Percentiles rank a stretch among this genome's conserved stretches.
phyloP scores from a whole-genome alignment of 2,888 invertebrate species.

The Orchesellides sinensis region DNA sequence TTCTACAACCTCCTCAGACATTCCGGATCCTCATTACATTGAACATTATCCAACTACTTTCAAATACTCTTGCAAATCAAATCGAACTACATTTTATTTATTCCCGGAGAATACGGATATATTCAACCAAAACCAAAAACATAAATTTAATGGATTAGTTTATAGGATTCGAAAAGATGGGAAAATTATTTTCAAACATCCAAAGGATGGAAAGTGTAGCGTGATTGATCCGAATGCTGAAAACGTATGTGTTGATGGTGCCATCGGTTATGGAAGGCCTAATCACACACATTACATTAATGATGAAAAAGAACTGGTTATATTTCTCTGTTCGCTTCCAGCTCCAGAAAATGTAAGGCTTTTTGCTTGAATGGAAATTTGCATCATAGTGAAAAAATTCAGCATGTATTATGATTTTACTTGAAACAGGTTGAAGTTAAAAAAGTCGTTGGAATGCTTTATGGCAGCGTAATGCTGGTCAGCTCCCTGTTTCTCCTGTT shows the following conservation, averaged over 20 bases:
- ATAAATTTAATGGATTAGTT: slow-evolving; percentile 24
- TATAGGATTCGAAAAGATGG: slow-evolving; percentile 57
- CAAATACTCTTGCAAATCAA: slow-evolving; percentile 37
- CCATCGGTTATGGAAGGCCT: slow-evolving; percentile 26
- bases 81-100: slow-evolving; percentile 34
- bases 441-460: slow-evolving; percentile 41
- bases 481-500: slow-evolving; percentile 72
- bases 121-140: background rate
- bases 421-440: slow-evolving; percentile 14
- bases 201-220: slow-evolving; percentile 51
- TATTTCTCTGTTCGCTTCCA: slow-evolving; percentile 44
- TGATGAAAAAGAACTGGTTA: slow-evolving; percentile 41
- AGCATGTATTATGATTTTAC: background rate
- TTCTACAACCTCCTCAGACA: slow-evolving; percentile 4
- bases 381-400: background rate
- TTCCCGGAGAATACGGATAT: slow-evolving; percentile 25
- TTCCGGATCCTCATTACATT: slow-evolving; percentile 53
- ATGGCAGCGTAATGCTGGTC: slow-evolving; percentile 66
- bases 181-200: slow-evolving; percentile 48
- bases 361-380: background rate
- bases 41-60: slow-evolving; percentile 54
- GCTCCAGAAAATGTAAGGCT: slow-evolving; percentile 22
- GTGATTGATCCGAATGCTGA: slow-evolving; percentile 25
- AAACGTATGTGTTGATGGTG: slow-evolving; percentile 61
- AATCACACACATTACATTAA: slow-evolving; percentile 2